Conservation (phyloP, 2,888 invertebrate species). For the Muscina levida region DNA sequence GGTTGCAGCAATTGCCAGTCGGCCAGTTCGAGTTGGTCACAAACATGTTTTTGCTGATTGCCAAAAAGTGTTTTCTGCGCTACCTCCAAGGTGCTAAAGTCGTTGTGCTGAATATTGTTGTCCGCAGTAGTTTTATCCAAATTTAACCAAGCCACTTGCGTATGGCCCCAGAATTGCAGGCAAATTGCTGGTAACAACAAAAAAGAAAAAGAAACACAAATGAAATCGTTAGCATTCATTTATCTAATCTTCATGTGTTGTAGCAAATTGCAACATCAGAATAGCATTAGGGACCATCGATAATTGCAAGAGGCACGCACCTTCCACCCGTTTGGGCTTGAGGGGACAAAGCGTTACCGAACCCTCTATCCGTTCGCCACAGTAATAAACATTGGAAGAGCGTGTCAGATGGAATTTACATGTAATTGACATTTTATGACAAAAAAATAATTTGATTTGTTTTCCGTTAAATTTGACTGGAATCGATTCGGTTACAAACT, state of each 20-base stretch:
- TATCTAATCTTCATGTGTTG: slow-evolving; percentile 43
- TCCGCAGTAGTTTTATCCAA: slow-evolving; percentile 47
- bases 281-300: background rate
- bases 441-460: slow-evolving; percentile 26
- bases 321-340: slow-evolving; percentile 43
- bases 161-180: slow-evolving; percentile 59
- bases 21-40: slow-evolving; percentile 47
- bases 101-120: slow-evolving; percentile 54
- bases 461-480: slow-evolving; percentile 23
- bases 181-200: slow-evolving; percentile 43
- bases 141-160: slow-evolving; percentile 55
- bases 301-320: slow-evolving; percentile 36
- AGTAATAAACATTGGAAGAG: slow-evolving; percentile 71
- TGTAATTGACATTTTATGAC: slow-evolving; percentile 60
- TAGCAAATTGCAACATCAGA: slow-evolving; percentile 37
- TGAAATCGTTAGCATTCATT: slow-evolving; percentile 16
- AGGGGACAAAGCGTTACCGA: slow-evolving; percentile 40
- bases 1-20: slow-evolving; percentile 29
- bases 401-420: slow-evolving; percentile 71
- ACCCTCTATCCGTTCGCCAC: slow-evolving; percentile 73
- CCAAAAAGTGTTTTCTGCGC: slow-evolving; percentile 41
- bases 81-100: slow-evolving; percentile 54
- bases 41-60: slow-evolving; percentile 55
- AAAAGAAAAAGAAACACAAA: background rate
- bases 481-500: slow-evolving; percentile 3